Base-by-base conservation (phyloP, 2,888 invertebrate genomes). In the Rhabditoides inermis region DNA sequence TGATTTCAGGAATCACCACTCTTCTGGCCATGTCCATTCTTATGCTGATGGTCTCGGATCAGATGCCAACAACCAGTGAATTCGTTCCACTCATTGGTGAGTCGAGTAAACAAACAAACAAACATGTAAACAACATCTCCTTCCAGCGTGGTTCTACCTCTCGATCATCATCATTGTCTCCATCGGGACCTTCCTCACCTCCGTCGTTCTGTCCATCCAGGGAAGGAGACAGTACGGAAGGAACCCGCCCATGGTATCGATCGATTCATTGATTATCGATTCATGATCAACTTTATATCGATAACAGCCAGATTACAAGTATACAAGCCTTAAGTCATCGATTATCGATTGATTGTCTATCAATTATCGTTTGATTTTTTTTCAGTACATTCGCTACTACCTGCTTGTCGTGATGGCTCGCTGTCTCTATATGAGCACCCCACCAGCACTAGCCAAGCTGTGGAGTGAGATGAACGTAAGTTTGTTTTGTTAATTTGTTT, bases 31-130 rank as follows among this genome's bases (percentile, higher is more conserved):
- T 80, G 72, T 78, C 78, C 5, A 79, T 80, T 49, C 75, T 80
- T 63, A 78, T 80, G 78, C 65, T 80, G 48, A 76, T 80, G 60
- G 78, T 80, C 2, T 78, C 78, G 2, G 79, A 79, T 58, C 77
- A 76, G 49, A 78, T 79, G 78, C 80, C 79, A 0, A 77, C 78
- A 1, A 79, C 70, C 12, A 60, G 60, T 23, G 73, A 73, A 53
- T 73, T 73, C 55, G 70, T 73, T n/a, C 73, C 73, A 15, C 60
- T 73, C 27, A 73, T 73, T 36, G 61, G 60, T 45, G 45, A 36
- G 52, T 45, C 1, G 12, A 28, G 5, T 32, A 32, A 7, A 32
- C 10, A 32, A 15, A 12, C 32, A 12, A 12, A 32, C 32, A 32
- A 15, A 32, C 32, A 12, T 32, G 32, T 15, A 32, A 12, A 32